Conservation (phyloP, 2,888 invertebrate species). For the Meteorus cinctellus region DNA sequence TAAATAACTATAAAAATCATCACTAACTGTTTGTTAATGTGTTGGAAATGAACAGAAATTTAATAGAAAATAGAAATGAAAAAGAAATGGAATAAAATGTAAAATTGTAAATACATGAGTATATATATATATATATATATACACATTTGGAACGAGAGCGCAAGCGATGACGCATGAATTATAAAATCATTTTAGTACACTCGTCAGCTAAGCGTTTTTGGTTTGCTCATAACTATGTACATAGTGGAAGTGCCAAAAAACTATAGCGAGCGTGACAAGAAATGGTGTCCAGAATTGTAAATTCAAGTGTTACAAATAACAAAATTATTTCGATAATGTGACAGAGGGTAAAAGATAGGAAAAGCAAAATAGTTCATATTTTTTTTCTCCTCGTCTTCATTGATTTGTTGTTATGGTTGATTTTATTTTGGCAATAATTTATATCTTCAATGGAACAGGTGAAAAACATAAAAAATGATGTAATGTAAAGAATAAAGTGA, state of each 20-base stretch:
- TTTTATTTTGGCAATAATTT: no score
- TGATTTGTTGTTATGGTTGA: no score
- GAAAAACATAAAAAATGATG: no score
- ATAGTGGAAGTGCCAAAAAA: background rate
- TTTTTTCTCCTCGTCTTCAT: no score
- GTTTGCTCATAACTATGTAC: background rate
- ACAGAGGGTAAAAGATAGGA: background rate
- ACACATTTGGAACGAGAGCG: slow-evolving; percentile 24
- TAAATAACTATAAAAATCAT: background rate
- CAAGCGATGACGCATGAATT: slow-evolving; percentile 44
- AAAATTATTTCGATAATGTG: background rate
- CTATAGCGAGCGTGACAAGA: background rate
- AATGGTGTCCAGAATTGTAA: slow-evolving; percentile 41
- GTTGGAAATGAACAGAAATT: background rate
- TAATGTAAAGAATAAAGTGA: no score
- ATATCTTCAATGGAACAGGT: no score
- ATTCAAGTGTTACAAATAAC: background rate
- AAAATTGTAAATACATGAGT: background rate
- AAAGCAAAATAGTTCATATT: no score
- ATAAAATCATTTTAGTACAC: slow-evolving; percentile 43
- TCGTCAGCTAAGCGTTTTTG: slow-evolving; percentile 7
- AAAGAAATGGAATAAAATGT: background rate
- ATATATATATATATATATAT: background rate
- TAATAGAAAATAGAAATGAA: background rate
- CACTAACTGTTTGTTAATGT: background rate